A percentile compares a stretch with the other conserved stretches of the same genome.
Conservation (phyloP, 2,797 vertebrate species). For the Lutjanus argentimaculatus region DNA sequence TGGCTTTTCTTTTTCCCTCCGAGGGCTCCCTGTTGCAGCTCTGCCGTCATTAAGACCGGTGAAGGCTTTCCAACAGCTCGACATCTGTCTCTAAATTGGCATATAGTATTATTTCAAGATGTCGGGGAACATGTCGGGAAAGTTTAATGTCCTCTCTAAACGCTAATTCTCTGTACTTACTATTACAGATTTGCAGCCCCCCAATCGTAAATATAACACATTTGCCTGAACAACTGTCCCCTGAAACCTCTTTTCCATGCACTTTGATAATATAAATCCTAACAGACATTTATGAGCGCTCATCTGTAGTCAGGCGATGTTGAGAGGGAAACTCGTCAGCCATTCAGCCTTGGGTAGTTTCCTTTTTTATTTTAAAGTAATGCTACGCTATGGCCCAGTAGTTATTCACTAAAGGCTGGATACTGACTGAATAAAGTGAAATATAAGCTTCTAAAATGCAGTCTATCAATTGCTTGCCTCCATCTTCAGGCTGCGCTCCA, state of each 20-base stretch:
- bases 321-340: conserved; percentile 58
- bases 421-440: conserved; percentile 82
- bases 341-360: conserved; percentile 68
- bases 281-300: conserved; percentile 80
- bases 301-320: conserved; percentile 69
- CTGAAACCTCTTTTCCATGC: conserved; percentile 73
- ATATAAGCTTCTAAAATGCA: conserved; percentile 83
- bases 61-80: conserved; percentile 47
- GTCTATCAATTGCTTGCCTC: conserved; percentile 79
- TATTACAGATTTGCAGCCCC: conserved; percentile 67
- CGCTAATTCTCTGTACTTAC: conserved; percentile 75
- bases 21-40: conserved; percentile 29
- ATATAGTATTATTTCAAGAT: conserved; percentile 61
- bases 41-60: conserved; percentile 27
- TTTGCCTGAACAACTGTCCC: conserved; percentile 79
- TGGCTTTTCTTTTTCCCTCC: conserved; percentile 7
- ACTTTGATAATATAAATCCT: conserved; percentile 81
- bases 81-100: conserved; percentile 67
- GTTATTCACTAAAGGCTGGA: conserved; percentile 75
- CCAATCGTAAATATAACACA: conserved; percentile 76
- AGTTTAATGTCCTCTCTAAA: conserved; percentile 72
- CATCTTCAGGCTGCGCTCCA: conserved; percentile 68
- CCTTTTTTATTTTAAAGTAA: conserved; percentile 76
- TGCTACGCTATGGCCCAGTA: conserved; percentile 68
- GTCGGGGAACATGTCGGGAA: conserved; percentile 63